Conservation (phyloP, 2,888 invertebrate species). For the Xestobium rufovillosum region DNA sequence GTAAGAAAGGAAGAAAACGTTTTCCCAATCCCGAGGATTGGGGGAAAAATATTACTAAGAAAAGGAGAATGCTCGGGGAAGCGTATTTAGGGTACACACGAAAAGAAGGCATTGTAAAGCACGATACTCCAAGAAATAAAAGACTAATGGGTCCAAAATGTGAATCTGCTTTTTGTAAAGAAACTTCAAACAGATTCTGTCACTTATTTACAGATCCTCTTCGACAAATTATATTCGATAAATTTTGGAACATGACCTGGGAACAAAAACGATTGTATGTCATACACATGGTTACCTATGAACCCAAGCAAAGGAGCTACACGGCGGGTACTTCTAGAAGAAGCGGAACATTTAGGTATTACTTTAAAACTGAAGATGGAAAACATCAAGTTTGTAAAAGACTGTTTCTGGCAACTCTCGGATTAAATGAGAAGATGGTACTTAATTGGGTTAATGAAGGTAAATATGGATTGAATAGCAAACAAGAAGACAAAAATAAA, state of each 20-base stretch:
- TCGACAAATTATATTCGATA: constrained; percentile 7
- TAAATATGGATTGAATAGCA: constrained; percentile 7
- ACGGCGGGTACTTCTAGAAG: constrained; percentile 11
- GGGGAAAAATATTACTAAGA: no score
- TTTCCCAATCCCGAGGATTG: no score
- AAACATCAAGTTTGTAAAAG: no score
- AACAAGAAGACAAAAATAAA: no score
- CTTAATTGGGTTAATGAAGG: constrained; percentile 11
- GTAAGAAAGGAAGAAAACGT: no score
- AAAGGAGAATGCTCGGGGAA: constrained; percentile 7
- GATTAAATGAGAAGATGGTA: constrained; percentile 11
- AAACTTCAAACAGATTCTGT: constrained; percentile 7
- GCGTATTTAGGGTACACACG: constrained; percentile 6
- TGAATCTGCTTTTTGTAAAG: constrained; percentile 10
- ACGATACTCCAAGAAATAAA: no score
- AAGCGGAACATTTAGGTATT: constrained; percentile 11
- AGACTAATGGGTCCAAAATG: no score
- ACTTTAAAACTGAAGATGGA: constrained; percentile 7
- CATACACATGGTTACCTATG: constrained; percentile 7
- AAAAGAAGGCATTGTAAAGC: constrained; percentile 7
- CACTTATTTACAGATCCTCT: neutral
- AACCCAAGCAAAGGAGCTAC: constrained; percentile 11
- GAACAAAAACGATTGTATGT: constrained; percentile 11
- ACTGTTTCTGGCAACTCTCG: constrained; percentile 13
- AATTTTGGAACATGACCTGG: no score